Evolutionary conservation across 2,113 vertebrate species (phyloP).

Genomic region (Oryzias woworae): DNA sequence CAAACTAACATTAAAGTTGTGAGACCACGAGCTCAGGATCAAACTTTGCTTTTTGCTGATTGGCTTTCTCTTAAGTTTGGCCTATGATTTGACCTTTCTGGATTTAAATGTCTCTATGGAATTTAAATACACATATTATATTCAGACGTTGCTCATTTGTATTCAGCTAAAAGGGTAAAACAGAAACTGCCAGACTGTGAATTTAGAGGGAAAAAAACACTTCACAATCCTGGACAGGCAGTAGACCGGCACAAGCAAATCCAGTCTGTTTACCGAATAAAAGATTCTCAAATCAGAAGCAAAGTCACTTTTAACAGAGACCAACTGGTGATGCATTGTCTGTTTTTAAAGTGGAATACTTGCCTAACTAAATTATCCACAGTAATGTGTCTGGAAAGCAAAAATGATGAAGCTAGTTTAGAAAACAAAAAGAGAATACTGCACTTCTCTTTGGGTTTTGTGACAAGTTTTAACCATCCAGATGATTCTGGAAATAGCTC

Average conservation of each 20-base stretch:
- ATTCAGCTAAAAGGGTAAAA: conserved; percentile 23
- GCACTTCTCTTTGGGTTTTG: accelerated
- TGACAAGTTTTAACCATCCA: background rate
- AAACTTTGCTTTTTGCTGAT: conserved; percentile 14
- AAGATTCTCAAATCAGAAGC: too few species aligned
- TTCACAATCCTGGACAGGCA: background rate
- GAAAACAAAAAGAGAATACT: background rate
- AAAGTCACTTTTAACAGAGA: too few species aligned
- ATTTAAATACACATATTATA: conserved; percentile 50
- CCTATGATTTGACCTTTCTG: conserved; percentile 26
- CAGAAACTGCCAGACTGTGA: conserved; percentile 11
- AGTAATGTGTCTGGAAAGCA: too few species aligned
- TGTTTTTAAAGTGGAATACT: too few species aligned
- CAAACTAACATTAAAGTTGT: background rate
- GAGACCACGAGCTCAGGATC: background rate
- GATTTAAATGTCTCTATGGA: conserved; percentile 31
- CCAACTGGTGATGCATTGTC: too few species aligned
- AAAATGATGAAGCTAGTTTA: background rate
- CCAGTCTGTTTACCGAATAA: too few species aligned
- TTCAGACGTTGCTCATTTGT: conserved; percentile 33
- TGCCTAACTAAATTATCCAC: too few species aligned
- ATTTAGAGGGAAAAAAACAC: conserved; percentile 21
- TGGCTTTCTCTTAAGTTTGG: conserved; percentile 14
- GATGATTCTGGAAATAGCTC: conserved; percentile 6
- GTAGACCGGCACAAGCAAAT: too few species aligned